phyloP scores from a whole-genome alignment of 2,888 invertebrate species.

The Sycophila texana region DNA sequence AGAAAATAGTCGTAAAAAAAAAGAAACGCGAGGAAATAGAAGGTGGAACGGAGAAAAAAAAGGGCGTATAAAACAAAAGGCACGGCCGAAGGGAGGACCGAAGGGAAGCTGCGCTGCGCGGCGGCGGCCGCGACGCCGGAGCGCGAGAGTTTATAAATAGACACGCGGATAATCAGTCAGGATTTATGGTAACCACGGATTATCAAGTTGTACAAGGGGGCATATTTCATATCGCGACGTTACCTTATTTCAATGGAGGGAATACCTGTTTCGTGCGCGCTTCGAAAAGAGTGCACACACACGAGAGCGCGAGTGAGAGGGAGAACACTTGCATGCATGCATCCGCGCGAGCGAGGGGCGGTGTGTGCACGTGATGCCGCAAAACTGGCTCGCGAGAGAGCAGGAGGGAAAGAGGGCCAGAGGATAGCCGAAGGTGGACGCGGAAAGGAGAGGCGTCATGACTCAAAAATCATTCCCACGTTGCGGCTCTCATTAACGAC shows the following conservation, averaged over 20 bases:
- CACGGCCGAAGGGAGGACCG: conserved; percentile 39
- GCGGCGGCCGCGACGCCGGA: conserved; percentile 58
- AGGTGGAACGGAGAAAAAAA: conserved; percentile 26
- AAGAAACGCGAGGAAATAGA: conserved; percentile 24
- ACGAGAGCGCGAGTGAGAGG: conserved; percentile 11
- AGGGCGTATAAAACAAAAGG: conserved; percentile 42
- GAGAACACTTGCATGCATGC: neutral
- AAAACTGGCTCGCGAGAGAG: conserved; percentile 42
- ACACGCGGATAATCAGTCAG: conserved; percentile 75
- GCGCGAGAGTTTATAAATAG: conserved; percentile 72
- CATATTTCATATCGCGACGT: conserved; percentile 75
- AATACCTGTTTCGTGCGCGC: conserved; percentile 70
- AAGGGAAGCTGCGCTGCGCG: conserved; percentile 32
- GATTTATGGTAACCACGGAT: conserved; percentile 76
- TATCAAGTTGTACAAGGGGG: conserved; percentile 75
- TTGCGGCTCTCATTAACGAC: conserved; percentile 42
- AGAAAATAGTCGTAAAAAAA: neutral
- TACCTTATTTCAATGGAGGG: conserved; percentile 73
- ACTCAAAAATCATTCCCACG: conserved; percentile 54
- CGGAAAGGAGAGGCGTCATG: conserved; percentile 20
- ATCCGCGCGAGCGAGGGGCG: conserved; percentile 5
- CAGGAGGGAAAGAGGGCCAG: conserved; percentile 5
- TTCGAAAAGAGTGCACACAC: conserved; percentile 62
- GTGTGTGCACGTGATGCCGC: conserved; percentile 1
- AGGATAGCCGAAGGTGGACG: neutral